Base-by-base conservation (phyloP, 1,140 invertebrate species). In the Drosophila trapezifrons region DNA sequence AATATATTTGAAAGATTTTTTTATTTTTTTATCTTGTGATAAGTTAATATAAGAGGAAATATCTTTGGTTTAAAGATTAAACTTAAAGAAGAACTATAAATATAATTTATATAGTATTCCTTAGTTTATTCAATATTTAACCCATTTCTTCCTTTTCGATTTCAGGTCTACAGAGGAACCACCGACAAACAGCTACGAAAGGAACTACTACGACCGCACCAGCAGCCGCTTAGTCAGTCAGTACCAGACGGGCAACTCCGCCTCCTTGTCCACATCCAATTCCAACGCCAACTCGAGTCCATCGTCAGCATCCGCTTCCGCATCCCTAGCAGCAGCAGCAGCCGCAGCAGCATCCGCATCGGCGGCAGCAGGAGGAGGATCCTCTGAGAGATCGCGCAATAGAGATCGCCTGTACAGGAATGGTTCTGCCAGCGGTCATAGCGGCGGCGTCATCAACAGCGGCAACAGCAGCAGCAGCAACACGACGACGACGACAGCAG, bases 131-230 rank as follows among this genome's bases (percentile, higher is more conserved):
- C 17, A 2, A 51, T 13, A 4, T 15, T 18, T 37, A 18, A 52
- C 29, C 8, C 32, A 57, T 56, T 65, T 78, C n/a, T 38, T 27
- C 37, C 5, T 37, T 40, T 0, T 52, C 10, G 12, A 3, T 71
- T 58, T 46, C 51, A 93, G 93, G 85, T 93, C 93, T 86, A 92
- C 92, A 71, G 93, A 93, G 76, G 93, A 93, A 84, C 84, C 91
- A 90, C 82, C 91, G 75, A 83, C 84, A 80, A 92, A 90, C 69
- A 90, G 77, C 76, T 90, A 86, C 80, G 87, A 90, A 86, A 82
- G 91, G 81, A 91, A 91, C 71, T 93, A 93, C 78, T 93, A 93
- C 91, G 93, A 93, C 63, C 92, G 93, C 71, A 35, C 65, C 62
- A 72, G 35, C 66, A 92, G 73, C 71, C 80, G 85, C 80, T 58